A percentile compares a stretch with the other conserved stretches of the same genome.
These are phyloP conservation scores for Halesus radiatus DNA, from an alignment of 1,140 invertebrate genomes.

Conservation along the genomic window DNA sequence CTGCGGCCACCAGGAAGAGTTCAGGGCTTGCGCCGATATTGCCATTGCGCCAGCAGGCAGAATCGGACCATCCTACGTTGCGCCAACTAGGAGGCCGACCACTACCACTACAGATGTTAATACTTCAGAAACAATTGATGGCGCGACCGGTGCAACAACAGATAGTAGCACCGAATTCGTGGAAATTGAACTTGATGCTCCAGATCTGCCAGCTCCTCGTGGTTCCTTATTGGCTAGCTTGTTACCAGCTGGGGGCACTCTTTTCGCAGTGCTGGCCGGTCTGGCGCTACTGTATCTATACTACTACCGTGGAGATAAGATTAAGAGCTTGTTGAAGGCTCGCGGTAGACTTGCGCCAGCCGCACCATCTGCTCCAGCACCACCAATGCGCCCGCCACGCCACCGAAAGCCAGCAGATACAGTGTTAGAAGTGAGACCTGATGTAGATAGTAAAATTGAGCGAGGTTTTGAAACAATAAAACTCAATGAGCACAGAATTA, in stretches of 20 bases:
- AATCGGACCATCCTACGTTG: slow-evolving; percentile 63
- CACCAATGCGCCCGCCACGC: slow-evolving; percentile 60
- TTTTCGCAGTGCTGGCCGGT: slow-evolving; percentile 62
- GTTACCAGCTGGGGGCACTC: slow-evolving; percentile 62
- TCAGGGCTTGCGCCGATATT: slow-evolving; percentile 88
- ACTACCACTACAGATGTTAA: slow-evolving; percentile 58
- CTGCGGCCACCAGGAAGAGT: slow-evolving; percentile 90
- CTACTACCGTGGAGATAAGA: slow-evolving; percentile 67
- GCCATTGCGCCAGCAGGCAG: slow-evolving; percentile 69
- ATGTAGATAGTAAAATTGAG: slow-evolving; percentile 47
- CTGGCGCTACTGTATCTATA: slow-evolving; percentile 66
- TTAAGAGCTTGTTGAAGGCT: slow-evolving; percentile 65
- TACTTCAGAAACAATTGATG: neutral
- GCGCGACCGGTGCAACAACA: neutral
- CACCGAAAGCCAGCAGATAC: slow-evolving; percentile 59
- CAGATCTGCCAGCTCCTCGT: slow-evolving; percentile 42
- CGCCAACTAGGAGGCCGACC: slow-evolving; percentile 61
- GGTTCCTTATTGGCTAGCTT: slow-evolving; percentile 65
- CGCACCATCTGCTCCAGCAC: slow-evolving; percentile 59
- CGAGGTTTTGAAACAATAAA: slow-evolving; percentile 51
- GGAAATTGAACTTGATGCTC: neutral
- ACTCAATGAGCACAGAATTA: slow-evolving; percentile 47
- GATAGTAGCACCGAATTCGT: neutral
- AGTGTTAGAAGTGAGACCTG: slow-evolving; percentile 12
- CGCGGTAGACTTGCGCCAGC: slow-evolving; percentile 52